Evolutionary conservation across 2,113 vertebrate species (phyloP).

Genomic region (Elephantulus edwardii): DNA sequence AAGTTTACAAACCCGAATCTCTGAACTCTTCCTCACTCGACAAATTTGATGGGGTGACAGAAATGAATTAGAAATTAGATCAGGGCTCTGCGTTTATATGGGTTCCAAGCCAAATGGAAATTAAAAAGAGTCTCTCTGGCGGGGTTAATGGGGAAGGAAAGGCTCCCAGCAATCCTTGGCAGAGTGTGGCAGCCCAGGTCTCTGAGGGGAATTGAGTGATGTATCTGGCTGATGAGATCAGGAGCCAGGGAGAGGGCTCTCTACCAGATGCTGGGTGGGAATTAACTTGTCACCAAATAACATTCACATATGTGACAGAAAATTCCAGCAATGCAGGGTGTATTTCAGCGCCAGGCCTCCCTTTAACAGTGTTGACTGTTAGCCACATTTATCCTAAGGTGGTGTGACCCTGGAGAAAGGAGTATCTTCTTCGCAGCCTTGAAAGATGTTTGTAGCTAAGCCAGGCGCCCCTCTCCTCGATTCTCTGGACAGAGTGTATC

Average conservation of each 20-base stretch:
- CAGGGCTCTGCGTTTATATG: slow-evolving; percentile 45
- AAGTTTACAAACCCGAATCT: slow-evolving; percentile 21
- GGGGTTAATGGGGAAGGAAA: not conserved
- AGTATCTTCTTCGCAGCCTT: not conserved
- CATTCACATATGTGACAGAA: not conserved
- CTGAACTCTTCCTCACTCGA: not conserved
- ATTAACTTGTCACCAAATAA: slow-evolving; percentile 38
- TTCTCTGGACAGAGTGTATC: not conserved
- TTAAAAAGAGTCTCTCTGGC: not conserved
- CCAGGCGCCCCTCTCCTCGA: not conserved
- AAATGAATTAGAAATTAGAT: slow-evolving; percentile 62
- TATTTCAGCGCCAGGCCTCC: not conserved
- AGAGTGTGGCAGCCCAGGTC: not conserved
- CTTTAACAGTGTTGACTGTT: not conserved
- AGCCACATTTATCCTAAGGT: not conserved
- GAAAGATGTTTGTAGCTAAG: not conserved
- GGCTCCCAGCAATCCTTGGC: not conserved
- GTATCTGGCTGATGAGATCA: slow-evolving; percentile 38
- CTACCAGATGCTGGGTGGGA: not conserved
- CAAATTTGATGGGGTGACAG: slow-evolving; percentile 36
- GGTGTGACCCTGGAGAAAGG: not conserved
- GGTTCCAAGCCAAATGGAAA: slow-evolving; percentile 40
- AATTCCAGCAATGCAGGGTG: not conserved
- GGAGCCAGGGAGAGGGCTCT: slow-evolving; percentile 12
- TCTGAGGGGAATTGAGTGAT: not conserved